A percentile compares a stretch with the other conserved stretches of the same genome.
These are phyloP conservation scores for Petrolisthes cinctipes DNA, from an alignment of 2,888 invertebrate species.

Conservation along the genomic window DNA sequence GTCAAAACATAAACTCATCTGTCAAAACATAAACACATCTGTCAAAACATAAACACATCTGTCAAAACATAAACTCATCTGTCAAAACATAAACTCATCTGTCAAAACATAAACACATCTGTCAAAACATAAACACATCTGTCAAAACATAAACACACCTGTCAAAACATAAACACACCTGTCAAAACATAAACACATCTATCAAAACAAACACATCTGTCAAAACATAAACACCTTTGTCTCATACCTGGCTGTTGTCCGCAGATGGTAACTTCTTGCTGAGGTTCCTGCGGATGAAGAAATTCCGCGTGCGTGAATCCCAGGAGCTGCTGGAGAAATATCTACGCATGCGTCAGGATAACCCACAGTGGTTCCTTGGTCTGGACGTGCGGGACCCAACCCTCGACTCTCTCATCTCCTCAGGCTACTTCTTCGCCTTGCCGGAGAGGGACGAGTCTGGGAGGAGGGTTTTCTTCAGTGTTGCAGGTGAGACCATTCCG, in stretches of 20 bases:
- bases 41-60: too few species aligned
- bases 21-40: too few species aligned
- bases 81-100: too few species aligned
- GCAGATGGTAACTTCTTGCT: conserved; percentile 80
- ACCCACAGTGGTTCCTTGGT: conserved; percentile 82
- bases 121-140: too few species aligned
- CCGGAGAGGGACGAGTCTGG: conserved; percentile 82
- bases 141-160: too few species aligned
- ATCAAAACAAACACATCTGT: neutral
- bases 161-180: too few species aligned
- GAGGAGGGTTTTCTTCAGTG: conserved; percentile 78
- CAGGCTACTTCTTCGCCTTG: conserved; percentile 83
- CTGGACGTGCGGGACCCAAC: conserved; percentile 80
- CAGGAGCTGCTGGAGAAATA: conserved; percentile 84
- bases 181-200: neutral
- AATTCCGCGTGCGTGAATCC: conserved; percentile 84
- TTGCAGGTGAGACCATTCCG: conserved; percentile 34
- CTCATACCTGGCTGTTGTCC: conserved; percentile 32
- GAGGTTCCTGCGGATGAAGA: conserved; percentile 83
- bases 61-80: too few species aligned
- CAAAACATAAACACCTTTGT: neutral
- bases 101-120: too few species aligned
- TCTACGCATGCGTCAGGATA: conserved; percentile 81
- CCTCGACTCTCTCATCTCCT: conserved; percentile 79
- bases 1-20: too few species aligned